phyloP scores from a whole-genome alignment of 2,113 vertebrate genomes.

The Campylorhamphus procurvoides region DNA sequence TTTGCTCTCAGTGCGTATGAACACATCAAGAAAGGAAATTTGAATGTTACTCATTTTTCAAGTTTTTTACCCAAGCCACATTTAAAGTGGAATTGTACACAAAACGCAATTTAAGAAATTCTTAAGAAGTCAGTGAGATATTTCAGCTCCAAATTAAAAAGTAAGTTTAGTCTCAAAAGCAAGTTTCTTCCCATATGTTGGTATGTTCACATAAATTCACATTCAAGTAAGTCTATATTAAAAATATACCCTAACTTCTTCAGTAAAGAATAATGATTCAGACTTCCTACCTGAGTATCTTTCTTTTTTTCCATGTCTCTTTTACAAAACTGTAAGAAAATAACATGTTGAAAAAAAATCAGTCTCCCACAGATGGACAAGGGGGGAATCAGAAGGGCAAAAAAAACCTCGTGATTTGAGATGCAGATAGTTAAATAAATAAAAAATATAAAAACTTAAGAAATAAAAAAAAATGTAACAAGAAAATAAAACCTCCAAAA shows the following conservation, averaged over 20 bases:
- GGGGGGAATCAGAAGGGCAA: background rate
- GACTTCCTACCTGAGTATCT: background rate
- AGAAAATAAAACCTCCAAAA: background rate
- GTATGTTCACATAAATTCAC: background rate
- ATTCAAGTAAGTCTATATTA: background rate
- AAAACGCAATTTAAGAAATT: background rate
- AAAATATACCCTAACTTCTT: background rate
- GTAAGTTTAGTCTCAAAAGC: background rate
- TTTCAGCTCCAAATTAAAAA: background rate
- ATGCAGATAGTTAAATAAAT: background rate
- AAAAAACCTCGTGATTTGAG: background rate
- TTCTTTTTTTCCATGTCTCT: background rate
- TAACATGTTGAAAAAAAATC: background rate
- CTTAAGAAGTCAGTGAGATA: background rate
- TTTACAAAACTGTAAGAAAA: background rate
- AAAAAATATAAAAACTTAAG: rapidly evolving
- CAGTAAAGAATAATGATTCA: background rate
- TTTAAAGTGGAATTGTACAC: background rate
- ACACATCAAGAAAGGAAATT: background rate
- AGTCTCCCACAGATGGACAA: background rate
- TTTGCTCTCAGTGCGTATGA: background rate
- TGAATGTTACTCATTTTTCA: background rate
- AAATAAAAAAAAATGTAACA: too few species aligned
- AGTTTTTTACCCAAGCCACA: background rate
- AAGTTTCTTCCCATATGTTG: background rate